These are phyloP conservation scores for Aphelocoma coerulescens DNA, from an alignment of 2,113 vertebrate genomes.

Conservation along the genomic window DNA sequence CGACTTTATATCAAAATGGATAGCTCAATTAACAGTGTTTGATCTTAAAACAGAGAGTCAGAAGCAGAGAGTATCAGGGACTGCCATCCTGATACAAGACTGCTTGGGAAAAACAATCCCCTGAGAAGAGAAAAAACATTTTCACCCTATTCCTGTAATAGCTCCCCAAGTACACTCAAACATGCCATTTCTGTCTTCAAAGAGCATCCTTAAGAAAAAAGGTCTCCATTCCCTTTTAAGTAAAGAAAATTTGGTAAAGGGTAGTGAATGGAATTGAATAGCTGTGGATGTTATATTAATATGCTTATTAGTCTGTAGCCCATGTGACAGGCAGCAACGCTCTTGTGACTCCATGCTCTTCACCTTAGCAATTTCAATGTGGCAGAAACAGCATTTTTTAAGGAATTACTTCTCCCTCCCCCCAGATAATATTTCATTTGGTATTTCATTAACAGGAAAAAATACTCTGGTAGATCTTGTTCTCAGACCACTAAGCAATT, in stretches of 20 bases:
- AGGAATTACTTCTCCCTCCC: not conserved
- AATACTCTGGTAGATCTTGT: not conserved
- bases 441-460: not conserved
- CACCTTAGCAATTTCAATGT: not conserved
- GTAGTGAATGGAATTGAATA: not conserved
- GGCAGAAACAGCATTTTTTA: not conserved
- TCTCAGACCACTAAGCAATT: not conserved
- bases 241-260: not conserved
- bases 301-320: not conserved
- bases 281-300: not conserved
- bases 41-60: not conserved
- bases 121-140: not conserved
- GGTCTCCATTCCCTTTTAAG: not conserved
- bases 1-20: not conserved
- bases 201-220: not conserved
- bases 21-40: not conserved
- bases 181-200: not conserved
- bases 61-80: not conserved
- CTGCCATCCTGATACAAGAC: not conserved
- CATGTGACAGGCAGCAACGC: not conserved
- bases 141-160: not conserved
- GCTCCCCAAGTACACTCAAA: not conserved
- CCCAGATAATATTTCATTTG: not conserved
- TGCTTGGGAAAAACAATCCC: not conserved
- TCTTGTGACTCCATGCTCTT: not conserved